These are phyloP conservation scores for Dolichotis patagonum DNA, from an alignment of 2,113 vertebrate genomes.

Conservation along the genomic window DNA sequence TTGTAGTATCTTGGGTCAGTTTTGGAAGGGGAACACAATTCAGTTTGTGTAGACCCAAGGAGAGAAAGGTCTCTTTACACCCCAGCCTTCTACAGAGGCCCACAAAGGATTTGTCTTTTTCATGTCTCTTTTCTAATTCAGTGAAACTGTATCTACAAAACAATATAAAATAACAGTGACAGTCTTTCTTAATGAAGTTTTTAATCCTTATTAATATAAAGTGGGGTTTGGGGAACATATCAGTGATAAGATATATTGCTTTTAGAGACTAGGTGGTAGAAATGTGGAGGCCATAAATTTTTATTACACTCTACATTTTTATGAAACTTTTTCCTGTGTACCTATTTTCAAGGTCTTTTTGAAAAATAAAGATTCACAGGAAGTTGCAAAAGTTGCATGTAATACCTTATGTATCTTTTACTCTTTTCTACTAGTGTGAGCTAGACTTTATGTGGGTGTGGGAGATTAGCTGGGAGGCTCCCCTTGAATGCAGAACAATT, in stretches of 20 bases:
- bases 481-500: too few relatives aligned
- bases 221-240: neutral
- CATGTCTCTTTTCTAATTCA: constrained; percentile 1
- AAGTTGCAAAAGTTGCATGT: neutral
- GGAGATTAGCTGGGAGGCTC: too few relatives aligned
- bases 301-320: neutral
- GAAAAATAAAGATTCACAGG: neutral
- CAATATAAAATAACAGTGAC: neutral
- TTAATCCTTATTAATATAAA: neutral
- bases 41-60: neutral
- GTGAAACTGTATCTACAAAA: neutral
- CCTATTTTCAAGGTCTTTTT: neutral
- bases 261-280: constrained; percentile 26
- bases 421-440: neutral
- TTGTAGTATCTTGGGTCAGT: neutral
- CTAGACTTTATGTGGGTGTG: constrained; percentile 14
- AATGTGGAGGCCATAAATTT: neutral
- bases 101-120: neutral
- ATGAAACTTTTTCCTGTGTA: neutral
- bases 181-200: constrained; percentile 28
- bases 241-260: neutral
- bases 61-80: neutral
- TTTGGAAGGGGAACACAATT: neutral
- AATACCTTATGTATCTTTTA: neutral
- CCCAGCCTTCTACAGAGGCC: neutral